phyloP scores from a whole-genome alignment of 2,888 invertebrate genomes.

The Protophormia terraenovae region DNA sequence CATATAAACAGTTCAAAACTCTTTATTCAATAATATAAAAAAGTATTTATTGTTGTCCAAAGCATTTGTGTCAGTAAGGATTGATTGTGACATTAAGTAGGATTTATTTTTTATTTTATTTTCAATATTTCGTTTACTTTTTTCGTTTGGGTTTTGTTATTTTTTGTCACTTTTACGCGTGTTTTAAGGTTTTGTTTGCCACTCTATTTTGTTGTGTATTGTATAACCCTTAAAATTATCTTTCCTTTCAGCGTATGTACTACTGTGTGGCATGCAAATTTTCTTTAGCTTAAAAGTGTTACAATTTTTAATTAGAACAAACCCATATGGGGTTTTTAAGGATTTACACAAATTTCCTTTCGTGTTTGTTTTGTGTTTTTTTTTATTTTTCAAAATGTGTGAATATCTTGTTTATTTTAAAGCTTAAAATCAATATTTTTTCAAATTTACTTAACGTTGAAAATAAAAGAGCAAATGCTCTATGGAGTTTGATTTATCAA shows the following conservation, averaged over 20 bases:
- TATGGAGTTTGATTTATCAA: slow-evolving; percentile 45
- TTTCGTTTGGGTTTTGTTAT: slow-evolving; percentile 56
- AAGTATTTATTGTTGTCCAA: slow-evolving; percentile 43
- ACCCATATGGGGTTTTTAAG: slow-evolving; percentile 65
- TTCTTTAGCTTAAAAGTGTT: slow-evolving; percentile 57
- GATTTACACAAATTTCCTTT: slow-evolving; percentile 1
- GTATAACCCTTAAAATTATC: slow-evolving; percentile 69
- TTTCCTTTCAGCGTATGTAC: slow-evolving; percentile 45
- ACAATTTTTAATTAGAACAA: slow-evolving; percentile 64
- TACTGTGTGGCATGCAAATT: slow-evolving; percentile 62
- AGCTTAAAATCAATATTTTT: slow-evolving; percentile 64
- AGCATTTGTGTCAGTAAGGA: slow-evolving; percentile 72
- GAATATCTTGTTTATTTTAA: slow-evolving; percentile 72
- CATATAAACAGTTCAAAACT: background rate
- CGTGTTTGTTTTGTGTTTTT: background rate
- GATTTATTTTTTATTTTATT: slow-evolving; percentile 78
- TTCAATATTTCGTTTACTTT: slow-evolving; percentile 56
- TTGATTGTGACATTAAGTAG: slow-evolving; percentile 81
- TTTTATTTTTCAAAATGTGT: slow-evolving; percentile 41
- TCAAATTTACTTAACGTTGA: background rate
- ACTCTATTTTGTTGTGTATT: too few species aligned
- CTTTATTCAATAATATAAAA: slow-evolving; percentile 3
- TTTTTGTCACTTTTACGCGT: slow-evolving; percentile 67
- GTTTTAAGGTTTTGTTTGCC: slow-evolving; percentile 65
- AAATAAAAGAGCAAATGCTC: slow-evolving; percentile 41